Evolutionary conservation across 2,888 invertebrate genomes (phyloP), one percentile per base, ranked within the genome.

Genomic region (Sesamia inferens): DNA sequence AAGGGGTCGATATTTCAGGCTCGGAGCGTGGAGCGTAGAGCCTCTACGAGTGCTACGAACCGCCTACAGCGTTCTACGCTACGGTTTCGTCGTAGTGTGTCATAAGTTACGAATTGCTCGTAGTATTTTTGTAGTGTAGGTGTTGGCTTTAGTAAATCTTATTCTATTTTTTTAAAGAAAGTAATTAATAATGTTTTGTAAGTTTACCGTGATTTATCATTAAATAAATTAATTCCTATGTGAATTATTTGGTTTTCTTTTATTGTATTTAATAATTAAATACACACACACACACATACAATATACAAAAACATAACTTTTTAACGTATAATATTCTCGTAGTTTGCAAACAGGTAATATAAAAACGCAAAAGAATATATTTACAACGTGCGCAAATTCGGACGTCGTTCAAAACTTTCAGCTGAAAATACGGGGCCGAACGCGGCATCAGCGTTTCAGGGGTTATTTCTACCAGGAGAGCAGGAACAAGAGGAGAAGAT

Each of bases 381-480:
- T 71, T n/a, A 47, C 54, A 22, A 44, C 44, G 13, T 31, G 19
- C n/a, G 6, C 19, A 69, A 59, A 55, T 73, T 55, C 14, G 16
- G 19, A 42, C 7, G 61, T 31, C 19, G 24, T 61, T 39, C 7
- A 63, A 71, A 73, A 74, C 31, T 65, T 79, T 76, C 64, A 68
- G n/a, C 66, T 48, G 63, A 68, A 83, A 65, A 71, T 64, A 63
- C 76, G 57, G 57, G 66, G 44, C 61, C 74, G 72, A 69, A 73
- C 75, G 82, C 62, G 70, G 74, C 69, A 76, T 76, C 83, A 83
- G 71, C 83, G 81, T 86, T 87, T 78, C 88, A 87, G 88, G 89
- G 90, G 90, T 90, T 91, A 90, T 88, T 86, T 77, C 61, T 77
- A 90, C 88, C 78, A 90, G 89, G 90, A 68, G n/a, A n/a, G 2